Percentiles rank a stretch among this genome's conserved stretches.
Evolutionary conservation across 2,113 vertebrate species (phyloP).

Genomic region (Scalopus aquaticus): DNA sequence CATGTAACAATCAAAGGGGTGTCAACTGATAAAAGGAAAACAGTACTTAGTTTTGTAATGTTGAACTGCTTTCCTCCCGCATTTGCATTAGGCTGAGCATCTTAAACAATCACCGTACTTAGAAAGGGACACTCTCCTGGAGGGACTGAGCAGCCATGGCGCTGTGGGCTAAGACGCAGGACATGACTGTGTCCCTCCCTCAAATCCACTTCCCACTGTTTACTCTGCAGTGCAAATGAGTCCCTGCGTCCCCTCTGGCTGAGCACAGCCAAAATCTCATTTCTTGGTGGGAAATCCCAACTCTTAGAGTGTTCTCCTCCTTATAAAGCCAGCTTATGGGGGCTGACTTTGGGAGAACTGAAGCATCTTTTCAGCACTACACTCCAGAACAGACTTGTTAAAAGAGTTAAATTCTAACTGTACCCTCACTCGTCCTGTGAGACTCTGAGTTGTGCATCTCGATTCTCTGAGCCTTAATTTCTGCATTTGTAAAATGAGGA

Average conservation of each 20-base stretch:
- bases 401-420: not conserved
- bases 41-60: not conserved
- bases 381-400: not conserved
- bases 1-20: not conserved
- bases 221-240: not conserved
- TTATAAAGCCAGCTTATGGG: not conserved
- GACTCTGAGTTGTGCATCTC: not conserved
- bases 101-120: not conserved
- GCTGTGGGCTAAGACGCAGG: too few species aligned
- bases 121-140: too few species aligned
- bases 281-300: not conserved
- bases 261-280: not conserved
- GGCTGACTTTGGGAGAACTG: not conserved
- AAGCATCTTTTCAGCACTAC: not conserved
- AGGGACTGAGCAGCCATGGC: too few species aligned
- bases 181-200: too few species aligned
- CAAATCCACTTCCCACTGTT: not conserved
- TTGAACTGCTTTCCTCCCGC: not conserved
- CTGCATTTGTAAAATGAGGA: not conserved
- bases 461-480: not conserved
- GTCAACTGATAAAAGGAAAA: not conserved
- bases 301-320: not conserved
- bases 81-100: not conserved
- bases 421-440: accelerated
- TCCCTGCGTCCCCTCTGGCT: not conserved